Evolutionary conservation across 2,113 vertebrate species (phyloP).

Genomic region (Solea senegalensis): DNA sequence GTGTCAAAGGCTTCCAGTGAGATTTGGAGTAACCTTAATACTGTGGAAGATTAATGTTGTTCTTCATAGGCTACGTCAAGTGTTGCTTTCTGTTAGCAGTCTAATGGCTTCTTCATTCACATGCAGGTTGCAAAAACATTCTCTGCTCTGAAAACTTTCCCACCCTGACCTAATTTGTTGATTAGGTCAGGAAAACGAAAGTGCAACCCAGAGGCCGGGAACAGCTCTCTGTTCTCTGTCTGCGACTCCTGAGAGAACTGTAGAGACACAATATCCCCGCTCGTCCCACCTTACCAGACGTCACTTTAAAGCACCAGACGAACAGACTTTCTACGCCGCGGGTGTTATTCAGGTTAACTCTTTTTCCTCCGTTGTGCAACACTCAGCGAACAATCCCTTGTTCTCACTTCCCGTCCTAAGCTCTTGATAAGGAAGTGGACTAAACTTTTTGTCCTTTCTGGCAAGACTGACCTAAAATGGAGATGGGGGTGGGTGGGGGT

Average conservation of each 20-base stretch:
- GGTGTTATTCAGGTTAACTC: conserved; percentile 18
- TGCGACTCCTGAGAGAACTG: neutral
- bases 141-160: no score
- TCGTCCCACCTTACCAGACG: conserved; percentile 3
- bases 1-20: no score
- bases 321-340: conserved; percentile 19
- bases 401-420: conserved; percentile 55
- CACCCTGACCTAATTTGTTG: no score
- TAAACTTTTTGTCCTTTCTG: conserved; percentile 35
- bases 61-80: no score
- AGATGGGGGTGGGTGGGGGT: conserved; percentile 32
- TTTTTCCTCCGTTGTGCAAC: conserved; percentile 57
- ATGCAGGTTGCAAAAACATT: no score
- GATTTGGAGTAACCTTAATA: no score
- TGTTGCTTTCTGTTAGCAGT: no score
- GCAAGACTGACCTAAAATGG: conserved; percentile 44
- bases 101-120: no score
- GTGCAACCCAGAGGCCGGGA: neutral
- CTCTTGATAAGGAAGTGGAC: conserved; percentile 71
- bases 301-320: conserved; percentile 5
- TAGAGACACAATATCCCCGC: neutral
- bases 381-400: conserved; percentile 32
- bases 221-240: neutral
- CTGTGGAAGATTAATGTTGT: no score
- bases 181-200: no score